A percentile compares a stretch with the other conserved stretches of the same genome.
Evolutionary conservation across 2,113 vertebrate species (phyloP).

Genomic region (Plectropomus leopardus): DNA sequence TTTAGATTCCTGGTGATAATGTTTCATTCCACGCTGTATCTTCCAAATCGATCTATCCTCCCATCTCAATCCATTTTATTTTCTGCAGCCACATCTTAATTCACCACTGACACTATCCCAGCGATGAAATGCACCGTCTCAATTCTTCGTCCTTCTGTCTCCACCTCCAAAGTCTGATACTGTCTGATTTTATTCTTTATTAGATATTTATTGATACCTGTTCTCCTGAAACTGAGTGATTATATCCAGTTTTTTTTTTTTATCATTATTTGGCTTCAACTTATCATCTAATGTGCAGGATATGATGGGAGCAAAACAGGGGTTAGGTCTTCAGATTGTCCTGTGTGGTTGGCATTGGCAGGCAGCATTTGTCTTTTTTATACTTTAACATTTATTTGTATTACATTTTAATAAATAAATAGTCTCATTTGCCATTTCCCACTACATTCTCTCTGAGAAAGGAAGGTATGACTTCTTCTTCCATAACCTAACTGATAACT

Average conservation of each 20-base stretch:
- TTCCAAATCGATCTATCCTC: conserved; percentile 58
- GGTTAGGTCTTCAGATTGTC: background rate
- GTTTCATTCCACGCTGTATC: conserved; percentile 63
- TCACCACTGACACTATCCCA: conserved; percentile 27
- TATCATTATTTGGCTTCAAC: conserved; percentile 90
- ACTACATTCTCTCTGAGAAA: conserved; percentile 73
- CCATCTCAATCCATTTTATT: conserved; percentile 48
- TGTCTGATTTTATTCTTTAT: conserved; percentile 88
- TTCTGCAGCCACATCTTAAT: conserved; percentile 36
- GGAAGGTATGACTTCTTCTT: conserved; percentile 87
- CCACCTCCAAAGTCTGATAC: conserved; percentile 49
- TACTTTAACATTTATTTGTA: conserved; percentile 89
- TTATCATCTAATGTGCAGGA: conserved; percentile 81
- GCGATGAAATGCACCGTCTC: conserved; percentile 54
- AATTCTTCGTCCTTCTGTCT: background rate
- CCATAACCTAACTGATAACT: conserved; percentile 72
- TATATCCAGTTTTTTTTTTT: conserved; percentile 82
- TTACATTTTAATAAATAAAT: conserved; percentile 93
- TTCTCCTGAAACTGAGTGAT: conserved; percentile 77
- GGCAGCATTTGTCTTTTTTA: conserved; percentile 92
- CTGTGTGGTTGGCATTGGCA: conserved; percentile 87
- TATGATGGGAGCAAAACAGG: conserved; percentile 9
- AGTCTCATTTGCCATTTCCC: conserved; percentile 86
- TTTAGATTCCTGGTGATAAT: conserved; percentile 20
- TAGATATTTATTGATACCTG: conserved; percentile 90